Conservation (phyloP, 2,797 vertebrate genomes). For the Bovichtus diacanthus region DNA sequence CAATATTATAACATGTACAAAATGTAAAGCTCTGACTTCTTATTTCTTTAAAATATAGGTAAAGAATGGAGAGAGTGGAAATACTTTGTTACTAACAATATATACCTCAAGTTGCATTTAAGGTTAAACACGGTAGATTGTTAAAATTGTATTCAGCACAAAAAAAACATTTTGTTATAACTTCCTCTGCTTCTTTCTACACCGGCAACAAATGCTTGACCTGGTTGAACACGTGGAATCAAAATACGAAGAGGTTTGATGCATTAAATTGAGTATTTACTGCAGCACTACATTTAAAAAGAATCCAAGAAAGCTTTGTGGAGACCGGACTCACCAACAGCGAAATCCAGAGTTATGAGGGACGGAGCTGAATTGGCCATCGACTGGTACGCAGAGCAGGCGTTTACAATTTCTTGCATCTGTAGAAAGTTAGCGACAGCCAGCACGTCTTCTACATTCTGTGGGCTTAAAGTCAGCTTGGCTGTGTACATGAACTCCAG, state of each 20-base stretch:
- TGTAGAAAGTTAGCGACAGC: conserved; percentile 95
- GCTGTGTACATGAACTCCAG: conserved; percentile 99
- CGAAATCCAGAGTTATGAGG: conserved; percentile 54
- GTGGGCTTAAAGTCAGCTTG: conserved; percentile 90
- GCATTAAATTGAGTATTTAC: background rate
- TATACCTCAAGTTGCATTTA: background rate
- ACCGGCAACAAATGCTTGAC: background rate
- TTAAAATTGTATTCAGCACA: background rate
- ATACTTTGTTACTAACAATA: background rate
- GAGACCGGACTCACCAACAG: conserved; percentile 78
- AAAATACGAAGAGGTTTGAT: background rate
- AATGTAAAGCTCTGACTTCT: background rate
- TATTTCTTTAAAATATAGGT: background rate
- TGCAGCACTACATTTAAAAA: background rate
- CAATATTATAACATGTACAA: background rate
- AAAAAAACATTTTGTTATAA: background rate
- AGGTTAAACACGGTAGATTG: background rate
- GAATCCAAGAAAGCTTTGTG: background rate
- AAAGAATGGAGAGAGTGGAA: background rate
- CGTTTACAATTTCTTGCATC: conserved; percentile 95
- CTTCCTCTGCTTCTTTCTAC: background rate
- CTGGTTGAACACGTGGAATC: too few species aligned
- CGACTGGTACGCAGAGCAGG: conserved; percentile 92
- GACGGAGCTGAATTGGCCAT: conserved; percentile 75
- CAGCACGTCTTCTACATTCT: conserved; percentile 94